A percentile compares a stretch with the other conserved stretches of the same genome.
Conservation (phyloP, 2,888 invertebrate genomes). For the Ephialtes manifestator region DNA sequence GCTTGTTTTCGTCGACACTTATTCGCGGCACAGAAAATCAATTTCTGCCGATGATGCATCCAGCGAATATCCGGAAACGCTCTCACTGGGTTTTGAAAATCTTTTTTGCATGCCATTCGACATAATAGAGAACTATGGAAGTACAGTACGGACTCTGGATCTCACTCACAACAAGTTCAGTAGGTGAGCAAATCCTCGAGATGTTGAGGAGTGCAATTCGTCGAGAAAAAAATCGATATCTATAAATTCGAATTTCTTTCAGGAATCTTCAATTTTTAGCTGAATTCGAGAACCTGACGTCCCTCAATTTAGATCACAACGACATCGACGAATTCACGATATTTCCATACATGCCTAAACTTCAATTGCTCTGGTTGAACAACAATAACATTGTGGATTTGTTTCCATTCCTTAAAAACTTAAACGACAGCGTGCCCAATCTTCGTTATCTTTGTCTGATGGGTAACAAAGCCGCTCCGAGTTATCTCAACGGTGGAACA, state of each 20-base stretch:
- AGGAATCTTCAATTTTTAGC: constrained; percentile 92
- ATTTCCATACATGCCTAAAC: constrained; percentile 91
- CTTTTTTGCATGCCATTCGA: constrained; percentile 83
- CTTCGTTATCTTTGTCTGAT: constrained; percentile 92
- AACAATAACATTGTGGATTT: constrained; percentile 88
- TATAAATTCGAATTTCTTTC: constrained; percentile 77
- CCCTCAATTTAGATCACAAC: constrained; percentile 94
- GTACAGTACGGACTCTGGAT: constrained; percentile 79
- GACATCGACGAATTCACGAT: constrained; percentile 90
- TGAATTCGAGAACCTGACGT: constrained; percentile 91
- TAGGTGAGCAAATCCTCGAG: constrained; percentile 75
- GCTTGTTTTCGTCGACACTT: constrained; percentile 81
- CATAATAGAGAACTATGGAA: constrained; percentile 81
- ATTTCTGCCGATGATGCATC: constrained; percentile 72
- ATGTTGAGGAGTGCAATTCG: neutral
- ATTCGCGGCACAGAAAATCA: constrained; percentile 78
- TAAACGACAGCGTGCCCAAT: constrained; percentile 91
- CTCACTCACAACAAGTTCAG: constrained; percentile 83
- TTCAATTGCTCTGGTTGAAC: constrained; percentile 92
- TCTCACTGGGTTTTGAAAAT: constrained; percentile 83
- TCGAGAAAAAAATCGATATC: neutral
- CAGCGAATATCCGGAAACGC: constrained; percentile 75
- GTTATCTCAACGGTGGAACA: constrained; percentile 91
- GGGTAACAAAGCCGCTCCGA: constrained; percentile 94
- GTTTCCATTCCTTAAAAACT: constrained; percentile 91